A percentile compares a stretch with the other conserved stretches of the same genome.
Evolutionary conservation across 2,888 invertebrate species (phyloP).

Genomic region (Cactoblastis cactorum): DNA sequence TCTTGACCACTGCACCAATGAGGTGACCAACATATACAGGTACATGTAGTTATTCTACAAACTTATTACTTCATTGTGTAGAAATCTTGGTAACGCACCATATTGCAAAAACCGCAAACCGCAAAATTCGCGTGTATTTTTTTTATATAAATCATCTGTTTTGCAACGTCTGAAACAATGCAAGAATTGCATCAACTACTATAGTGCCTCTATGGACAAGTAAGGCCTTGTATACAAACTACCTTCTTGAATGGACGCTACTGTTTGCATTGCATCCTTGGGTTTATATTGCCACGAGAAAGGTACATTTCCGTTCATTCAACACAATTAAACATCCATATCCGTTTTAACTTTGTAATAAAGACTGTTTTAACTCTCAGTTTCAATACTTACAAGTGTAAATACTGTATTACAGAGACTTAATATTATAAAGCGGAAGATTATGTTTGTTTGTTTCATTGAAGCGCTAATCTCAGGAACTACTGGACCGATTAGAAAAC

Average conservation of each 20-base stretch:
- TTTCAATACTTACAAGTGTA: too few relatives aligned
- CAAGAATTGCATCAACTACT: conserved; percentile 36
- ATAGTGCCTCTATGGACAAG: conserved; percentile 31
- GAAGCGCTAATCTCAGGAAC: too few relatives aligned
- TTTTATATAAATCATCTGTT: neutral
- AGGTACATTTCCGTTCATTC: conserved; percentile 43
- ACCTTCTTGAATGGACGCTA: conserved; percentile 35
- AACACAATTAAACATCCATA: conserved; percentile 36
- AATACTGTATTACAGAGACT: too few relatives aligned
- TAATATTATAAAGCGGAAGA: too few relatives aligned
- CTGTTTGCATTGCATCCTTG: conserved; percentile 35
- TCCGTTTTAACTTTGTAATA: conserved; percentile 30
- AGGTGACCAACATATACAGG: too few relatives aligned
- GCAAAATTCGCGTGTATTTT: neutral
- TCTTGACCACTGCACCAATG: too few relatives aligned
- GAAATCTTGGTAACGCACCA: too few relatives aligned
- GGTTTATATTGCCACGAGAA: conserved; percentile 30
- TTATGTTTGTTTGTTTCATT: too few relatives aligned
- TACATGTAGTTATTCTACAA: too few relatives aligned
- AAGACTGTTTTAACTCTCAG: conserved; percentile 10
- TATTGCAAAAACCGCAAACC: neutral
- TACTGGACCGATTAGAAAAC: too few relatives aligned
- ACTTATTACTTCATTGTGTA: too few relatives aligned
- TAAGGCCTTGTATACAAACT: conserved; percentile 41
- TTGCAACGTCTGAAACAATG: conserved; percentile 33